Percentiles rank a stretch among this genome's conserved stretches.
Evolutionary conservation across 2,797 vertebrate genomes (phyloP).

Genomic region (Orientallactaga sibirica): DNA sequence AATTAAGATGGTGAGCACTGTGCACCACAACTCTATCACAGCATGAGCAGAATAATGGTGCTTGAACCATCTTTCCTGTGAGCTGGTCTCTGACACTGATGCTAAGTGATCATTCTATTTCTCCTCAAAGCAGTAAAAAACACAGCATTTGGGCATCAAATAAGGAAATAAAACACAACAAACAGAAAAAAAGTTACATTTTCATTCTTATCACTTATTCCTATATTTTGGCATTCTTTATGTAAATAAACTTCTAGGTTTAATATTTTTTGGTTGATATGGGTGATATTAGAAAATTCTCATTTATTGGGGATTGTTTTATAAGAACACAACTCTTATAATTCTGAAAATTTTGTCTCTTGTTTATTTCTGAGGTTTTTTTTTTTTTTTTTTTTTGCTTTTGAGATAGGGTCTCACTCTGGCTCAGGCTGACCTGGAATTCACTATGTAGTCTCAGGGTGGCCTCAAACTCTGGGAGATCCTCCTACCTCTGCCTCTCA

Average conservation of each 20-base stretch:
- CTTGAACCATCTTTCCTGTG: neutral
- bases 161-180: neutral
- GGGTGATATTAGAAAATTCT: neutral
- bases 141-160: neutral
- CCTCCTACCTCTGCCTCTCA: too few species aligned
- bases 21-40: neutral
- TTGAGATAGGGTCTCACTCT: too few species aligned
- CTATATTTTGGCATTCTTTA: neutral
- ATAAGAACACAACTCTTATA: neutral
- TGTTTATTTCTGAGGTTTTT: neutral
- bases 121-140: neutral
- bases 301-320: neutral
- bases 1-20: neutral
- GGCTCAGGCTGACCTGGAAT: too few species aligned
- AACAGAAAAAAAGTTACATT: neutral
- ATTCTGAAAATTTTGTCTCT: conserved; percentile 15
- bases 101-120: neutral
- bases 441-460: too few species aligned
- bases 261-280: conserved; percentile 9
- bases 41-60: neutral
- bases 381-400: too few species aligned
- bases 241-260: neutral
- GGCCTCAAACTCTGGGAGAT: too few species aligned
- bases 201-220: neutral
- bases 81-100: neutral